phyloP scores from a whole-genome alignment of 2,113 vertebrate species.

The Bombycilla garrulus region DNA sequence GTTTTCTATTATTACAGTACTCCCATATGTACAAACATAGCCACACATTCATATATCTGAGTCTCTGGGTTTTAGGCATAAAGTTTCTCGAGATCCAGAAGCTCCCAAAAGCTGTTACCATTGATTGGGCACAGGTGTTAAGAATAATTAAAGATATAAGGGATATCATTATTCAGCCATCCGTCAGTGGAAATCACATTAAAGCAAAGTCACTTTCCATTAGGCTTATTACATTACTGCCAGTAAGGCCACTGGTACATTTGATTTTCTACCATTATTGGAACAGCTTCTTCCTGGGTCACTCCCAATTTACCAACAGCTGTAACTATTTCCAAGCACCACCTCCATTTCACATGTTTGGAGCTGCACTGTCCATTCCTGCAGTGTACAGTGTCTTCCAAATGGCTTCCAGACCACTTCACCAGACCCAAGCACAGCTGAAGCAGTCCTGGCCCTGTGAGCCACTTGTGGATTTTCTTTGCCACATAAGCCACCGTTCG shows the following conservation, averaged over 20 bases:
- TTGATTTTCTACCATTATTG: background rate
- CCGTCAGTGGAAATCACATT: constrained; percentile 19
- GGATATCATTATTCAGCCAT: background rate
- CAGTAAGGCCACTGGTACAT: constrained; percentile 5
- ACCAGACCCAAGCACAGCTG: background rate
- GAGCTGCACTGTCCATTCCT: background rate
- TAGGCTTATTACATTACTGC: constrained; percentile 38
- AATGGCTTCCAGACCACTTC: background rate
- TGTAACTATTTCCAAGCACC: background rate
- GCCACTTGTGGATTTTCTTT: background rate
- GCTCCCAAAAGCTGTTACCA: constrained; percentile 10
- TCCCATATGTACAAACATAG: background rate
- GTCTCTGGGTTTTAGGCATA: background rate
- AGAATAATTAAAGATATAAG: constrained; percentile 16
- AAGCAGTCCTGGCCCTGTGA: background rate
- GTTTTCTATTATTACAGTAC: background rate
- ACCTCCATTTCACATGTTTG: background rate
- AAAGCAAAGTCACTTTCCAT: constrained; percentile 20
- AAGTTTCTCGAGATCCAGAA: background rate
- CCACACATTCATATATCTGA: background rate
- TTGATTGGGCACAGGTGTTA: constrained; percentile 20
- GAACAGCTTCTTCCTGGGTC: background rate
- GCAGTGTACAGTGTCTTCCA: background rate
- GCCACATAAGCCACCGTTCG: background rate
- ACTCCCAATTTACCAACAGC: background rate